Percentiles rank a stretch among this genome's conserved stretches.
Evolutionary conservation across 2,113 vertebrate genomes (phyloP).

Genomic region (Anseranas semipalmata): DNA sequence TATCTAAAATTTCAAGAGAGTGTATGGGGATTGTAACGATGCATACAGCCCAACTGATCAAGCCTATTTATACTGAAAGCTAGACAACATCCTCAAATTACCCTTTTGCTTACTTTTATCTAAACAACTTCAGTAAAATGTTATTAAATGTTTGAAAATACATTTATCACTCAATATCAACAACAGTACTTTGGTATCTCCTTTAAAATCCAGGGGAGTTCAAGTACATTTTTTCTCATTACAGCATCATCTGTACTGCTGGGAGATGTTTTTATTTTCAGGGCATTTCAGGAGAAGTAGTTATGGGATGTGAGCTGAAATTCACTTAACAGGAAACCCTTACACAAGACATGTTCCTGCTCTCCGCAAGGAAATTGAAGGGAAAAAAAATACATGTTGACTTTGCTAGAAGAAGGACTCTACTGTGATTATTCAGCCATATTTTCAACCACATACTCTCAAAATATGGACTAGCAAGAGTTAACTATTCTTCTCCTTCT

Average conservation of each 20-base stretch:
- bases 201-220: background rate
- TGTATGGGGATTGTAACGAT: background rate
- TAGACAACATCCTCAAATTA: background rate
- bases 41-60: background rate
- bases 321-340: conserved; percentile 3
- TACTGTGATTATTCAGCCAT: background rate
- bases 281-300: background rate
- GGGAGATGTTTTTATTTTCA: background rate
- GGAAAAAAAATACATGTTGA: background rate
- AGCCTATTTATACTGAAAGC: background rate
- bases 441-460: background rate
- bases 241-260: background rate
- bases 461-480: background rate
- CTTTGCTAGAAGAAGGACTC: background rate
- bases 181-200: background rate
- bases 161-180: background rate
- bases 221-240: background rate
- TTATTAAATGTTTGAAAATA: background rate
- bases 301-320: background rate
- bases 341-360: background rate
- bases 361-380: background rate
- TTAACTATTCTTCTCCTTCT: conserved; percentile 56
- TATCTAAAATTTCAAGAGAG: background rate
- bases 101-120: background rate
- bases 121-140: background rate